Conservation (phyloP, 2,797 vertebrate species). For the Harpagifer antarcticus region DNA sequence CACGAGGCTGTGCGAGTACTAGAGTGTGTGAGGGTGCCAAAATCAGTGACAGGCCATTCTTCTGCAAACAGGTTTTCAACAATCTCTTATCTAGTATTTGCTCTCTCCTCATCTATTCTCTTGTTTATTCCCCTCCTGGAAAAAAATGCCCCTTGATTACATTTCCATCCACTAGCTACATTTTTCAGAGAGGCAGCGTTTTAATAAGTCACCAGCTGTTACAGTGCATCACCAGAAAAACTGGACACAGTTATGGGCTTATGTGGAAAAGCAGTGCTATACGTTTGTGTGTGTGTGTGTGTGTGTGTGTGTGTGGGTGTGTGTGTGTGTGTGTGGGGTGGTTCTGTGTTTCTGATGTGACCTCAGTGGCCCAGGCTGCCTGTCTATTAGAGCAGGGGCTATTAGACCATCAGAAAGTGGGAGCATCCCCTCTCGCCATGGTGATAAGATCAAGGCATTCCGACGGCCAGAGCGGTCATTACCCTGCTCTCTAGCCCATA, state of each 20-base stretch:
- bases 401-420: conserved; percentile 81
- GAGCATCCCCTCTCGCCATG: conserved; percentile 81
- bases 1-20: conserved; percentile 46
- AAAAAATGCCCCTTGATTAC: conserved; percentile 27
- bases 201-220: neutral
- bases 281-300: conserved; percentile 5
- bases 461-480: conserved; percentile 81
- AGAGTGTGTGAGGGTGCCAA: conserved; percentile 64
- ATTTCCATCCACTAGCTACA: conserved; percentile 23
- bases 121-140: conserved; percentile 33
- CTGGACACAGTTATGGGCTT: neutral
- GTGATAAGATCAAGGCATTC: conserved; percentile 87
- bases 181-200: conserved; percentile 9
- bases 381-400: conserved; percentile 75
- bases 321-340: conserved; percentile 20
- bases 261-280: conserved; percentile 7
- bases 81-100: conserved; percentile 54
- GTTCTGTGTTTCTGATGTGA: conserved; percentile 70
- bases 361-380: conserved; percentile 70
- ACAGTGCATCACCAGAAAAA: conserved; percentile 15
- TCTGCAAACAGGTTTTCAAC: conserved; percentile 62
- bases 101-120: conserved; percentile 44
- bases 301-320: conserved; percentile 6
- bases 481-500: conserved; percentile 79
- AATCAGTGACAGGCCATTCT: conserved; percentile 66